Conservation (phyloP, 2,888 invertebrate species). For the Drosophila anceps region DNA sequence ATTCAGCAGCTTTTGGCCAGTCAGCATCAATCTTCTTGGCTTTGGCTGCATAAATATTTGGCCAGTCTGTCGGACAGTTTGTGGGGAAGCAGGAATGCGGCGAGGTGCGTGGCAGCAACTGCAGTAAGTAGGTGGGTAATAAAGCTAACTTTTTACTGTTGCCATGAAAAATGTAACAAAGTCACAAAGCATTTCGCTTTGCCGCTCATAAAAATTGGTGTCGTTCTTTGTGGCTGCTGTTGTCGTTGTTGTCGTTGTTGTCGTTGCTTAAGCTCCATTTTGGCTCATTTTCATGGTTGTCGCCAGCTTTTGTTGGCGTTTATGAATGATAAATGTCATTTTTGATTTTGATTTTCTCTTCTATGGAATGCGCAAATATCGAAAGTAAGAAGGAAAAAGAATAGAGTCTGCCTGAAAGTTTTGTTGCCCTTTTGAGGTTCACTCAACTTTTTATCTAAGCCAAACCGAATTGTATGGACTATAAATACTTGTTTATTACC, state of each 20-base stretch:
- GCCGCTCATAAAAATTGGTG: slow-evolving; percentile 64
- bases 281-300: slow-evolving; percentile 50
- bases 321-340: slow-evolving; percentile 72
- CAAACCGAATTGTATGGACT: slow-evolving; percentile 21
- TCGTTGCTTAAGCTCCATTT: slow-evolving; percentile 24
- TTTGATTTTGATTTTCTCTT: slow-evolving; percentile 60
- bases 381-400: not conserved
- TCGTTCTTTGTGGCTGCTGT: slow-evolving; percentile 25
- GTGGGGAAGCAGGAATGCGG: not conserved
- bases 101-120: slow-evolving; percentile 21
- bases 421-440: slow-evolving; percentile 46
- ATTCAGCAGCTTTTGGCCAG: slow-evolving; percentile 54
- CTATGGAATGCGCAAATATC: slow-evolving; percentile 58
- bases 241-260: slow-evolving; percentile 19
- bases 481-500: slow-evolving; percentile 47
- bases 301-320: slow-evolving; percentile 54
- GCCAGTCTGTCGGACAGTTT: slow-evolving; percentile 32
- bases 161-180: slow-evolving; percentile 74
- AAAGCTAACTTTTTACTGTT: slow-evolving; percentile 73
- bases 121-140: slow-evolving; percentile 70
- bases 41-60: slow-evolving; percentile 72
- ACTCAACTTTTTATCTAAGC: slow-evolving; percentile 39
- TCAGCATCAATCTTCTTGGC: slow-evolving; percentile 74
- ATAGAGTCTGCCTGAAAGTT: slow-evolving; percentile 10
- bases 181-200: slow-evolving; percentile 73